These are phyloP conservation scores for Agelas oroides DNA, from an alignment of 37 sponge, comb jelly and placozoan species.

Conservation along the genomic window DNA sequence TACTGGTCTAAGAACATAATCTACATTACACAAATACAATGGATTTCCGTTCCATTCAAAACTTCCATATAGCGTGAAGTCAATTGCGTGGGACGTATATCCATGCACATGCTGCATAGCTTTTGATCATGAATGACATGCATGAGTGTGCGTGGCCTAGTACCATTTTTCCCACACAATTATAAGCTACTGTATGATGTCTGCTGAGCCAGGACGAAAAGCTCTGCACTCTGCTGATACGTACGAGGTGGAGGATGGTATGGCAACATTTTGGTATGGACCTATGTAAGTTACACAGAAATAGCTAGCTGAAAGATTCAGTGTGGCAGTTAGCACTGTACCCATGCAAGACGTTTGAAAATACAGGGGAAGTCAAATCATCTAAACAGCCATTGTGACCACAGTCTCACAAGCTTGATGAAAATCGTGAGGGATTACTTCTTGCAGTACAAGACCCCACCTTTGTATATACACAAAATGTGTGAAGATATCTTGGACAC, in stretches of 20 bases:
- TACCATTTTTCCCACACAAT: no score
- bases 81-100: no score
- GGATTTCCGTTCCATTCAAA: no score
- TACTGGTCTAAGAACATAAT: no score
- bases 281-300: not conserved
- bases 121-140: no score
- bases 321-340: not conserved
- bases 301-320: not conserved
- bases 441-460: not conserved
- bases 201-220: not conserved
- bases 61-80: no score
- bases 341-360: not conserved
- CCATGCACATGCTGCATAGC: no score
- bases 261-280: slow-evolving; percentile 20
- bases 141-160: no score
- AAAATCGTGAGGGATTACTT: not conserved
- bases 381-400: not conserved
- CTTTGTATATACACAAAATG: slow-evolving; percentile 3
- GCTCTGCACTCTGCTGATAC: not conserved
- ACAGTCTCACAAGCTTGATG: not conserved
- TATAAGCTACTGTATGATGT: no score
- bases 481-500: not conserved
- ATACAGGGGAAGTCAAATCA: not conserved
- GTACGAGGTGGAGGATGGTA: not conserved
- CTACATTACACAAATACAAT: no score